Evolutionary conservation across 2,113 vertebrate species (phyloP).

Genomic region (Caranx melampygus): DNA sequence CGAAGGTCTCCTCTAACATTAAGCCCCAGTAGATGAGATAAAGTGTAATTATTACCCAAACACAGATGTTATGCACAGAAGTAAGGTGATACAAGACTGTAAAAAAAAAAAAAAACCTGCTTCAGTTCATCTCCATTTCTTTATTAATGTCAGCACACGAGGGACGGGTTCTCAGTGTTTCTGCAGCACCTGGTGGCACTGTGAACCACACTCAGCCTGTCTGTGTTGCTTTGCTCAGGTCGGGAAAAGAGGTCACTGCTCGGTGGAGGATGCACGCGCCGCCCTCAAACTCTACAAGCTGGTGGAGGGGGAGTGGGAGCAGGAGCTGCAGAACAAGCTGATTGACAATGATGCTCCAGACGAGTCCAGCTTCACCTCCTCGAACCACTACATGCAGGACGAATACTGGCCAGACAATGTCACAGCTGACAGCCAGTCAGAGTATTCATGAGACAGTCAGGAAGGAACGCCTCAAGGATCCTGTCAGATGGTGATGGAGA

Average conservation of each 20-base stretch:
- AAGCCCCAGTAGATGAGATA: not conserved
- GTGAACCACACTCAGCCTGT: not conserved
- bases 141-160: too few species aligned
- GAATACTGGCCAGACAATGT: conserved; percentile 90
- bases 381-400: conserved; percentile 92
- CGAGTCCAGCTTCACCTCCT: conserved; percentile 73
- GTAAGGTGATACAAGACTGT: too few species aligned
- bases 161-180: too few species aligned
- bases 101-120: too few species aligned
- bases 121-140: too few species aligned
- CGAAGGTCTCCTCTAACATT: not conserved
- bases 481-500: not conserved
- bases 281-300: conserved; percentile 95
- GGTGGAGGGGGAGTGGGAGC: conserved; percentile 91
- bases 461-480: conserved; percentile 10
- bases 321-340: conserved; percentile 64
- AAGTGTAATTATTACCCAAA: too few species aligned
- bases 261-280: conserved; percentile 91
- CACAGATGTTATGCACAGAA: too few species aligned
- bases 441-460: not conserved
- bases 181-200: too few species aligned
- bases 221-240: conserved; percentile 74
- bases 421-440: conserved; percentile 70
- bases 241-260: conserved; percentile 89
- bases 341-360: conserved; percentile 33